phyloP scores from a whole-genome alignment of 2,888 invertebrate genomes.

The Prosapia bicincta region DNA sequence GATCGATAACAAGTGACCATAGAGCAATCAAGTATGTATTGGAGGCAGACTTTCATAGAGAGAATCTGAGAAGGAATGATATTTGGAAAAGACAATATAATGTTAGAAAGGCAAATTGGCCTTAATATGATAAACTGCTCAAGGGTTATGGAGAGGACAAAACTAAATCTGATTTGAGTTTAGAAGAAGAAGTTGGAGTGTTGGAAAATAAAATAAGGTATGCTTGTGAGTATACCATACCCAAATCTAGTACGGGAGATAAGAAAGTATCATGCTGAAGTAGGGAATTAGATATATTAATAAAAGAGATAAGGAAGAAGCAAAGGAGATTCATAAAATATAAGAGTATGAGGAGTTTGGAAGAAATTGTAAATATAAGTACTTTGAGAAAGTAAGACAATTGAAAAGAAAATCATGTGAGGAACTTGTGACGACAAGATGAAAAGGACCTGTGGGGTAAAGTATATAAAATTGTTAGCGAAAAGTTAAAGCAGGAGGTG shows the following conservation, averaged over 20 bases:
- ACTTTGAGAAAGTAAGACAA: background rate
- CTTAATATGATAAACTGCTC: background rate
- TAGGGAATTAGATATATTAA: background rate
- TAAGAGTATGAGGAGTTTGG: background rate
- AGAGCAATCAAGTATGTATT: background rate
- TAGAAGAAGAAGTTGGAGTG: background rate
- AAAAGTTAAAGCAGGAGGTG: background rate
- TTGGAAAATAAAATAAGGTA: background rate
- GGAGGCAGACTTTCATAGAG: background rate
- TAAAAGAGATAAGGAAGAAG: background rate
- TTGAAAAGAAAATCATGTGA: background rate
- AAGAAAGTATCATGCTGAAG: background rate
- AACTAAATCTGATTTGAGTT: background rate
- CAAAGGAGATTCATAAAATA: background rate
- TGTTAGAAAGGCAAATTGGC: background rate
- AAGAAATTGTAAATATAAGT: background rate
- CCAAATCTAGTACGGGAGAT: background rate
- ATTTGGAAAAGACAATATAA: background rate
- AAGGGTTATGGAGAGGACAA: no score
- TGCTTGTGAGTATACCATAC: background rate
- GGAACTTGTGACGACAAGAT: background rate
- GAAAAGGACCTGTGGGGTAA: background rate
- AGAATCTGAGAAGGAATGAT: background rate
- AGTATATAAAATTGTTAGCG: background rate
- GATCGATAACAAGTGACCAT: background rate